These are phyloP conservation scores for Polydesmus complanatus DNA, from an alignment of 2,888 invertebrate species.

Conservation along the genomic window DNA sequence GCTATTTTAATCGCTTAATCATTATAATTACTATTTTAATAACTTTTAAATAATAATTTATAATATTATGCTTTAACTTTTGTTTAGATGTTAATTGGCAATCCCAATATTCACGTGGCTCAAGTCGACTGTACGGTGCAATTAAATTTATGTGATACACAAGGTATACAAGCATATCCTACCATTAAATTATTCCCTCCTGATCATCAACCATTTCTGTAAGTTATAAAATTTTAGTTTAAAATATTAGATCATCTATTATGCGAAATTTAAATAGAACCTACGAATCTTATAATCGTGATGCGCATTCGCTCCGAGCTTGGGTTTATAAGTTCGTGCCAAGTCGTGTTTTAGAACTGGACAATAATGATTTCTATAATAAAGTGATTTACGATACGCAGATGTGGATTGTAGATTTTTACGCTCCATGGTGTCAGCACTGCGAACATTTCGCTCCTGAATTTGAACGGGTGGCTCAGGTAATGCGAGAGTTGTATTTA, in stretches of 20 bases:
- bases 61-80: background rate
- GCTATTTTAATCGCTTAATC: background rate
- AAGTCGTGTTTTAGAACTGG: slow-evolving; percentile 39
- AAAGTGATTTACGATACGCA: slow-evolving; percentile 38
- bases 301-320: slow-evolving; percentile 44
- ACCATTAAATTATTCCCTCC: slow-evolving; percentile 50
- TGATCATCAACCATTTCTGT: background rate
- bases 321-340: slow-evolving; percentile 52
- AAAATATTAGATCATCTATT: slow-evolving; percentile 21
- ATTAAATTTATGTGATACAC: slow-evolving; percentile 40
- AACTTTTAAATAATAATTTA: no score
- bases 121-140: slow-evolving; percentile 52
- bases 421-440: slow-evolving; percentile 40
- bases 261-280: slow-evolving; percentile 32
- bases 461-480: slow-evolving; percentile 49
- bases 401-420: slow-evolving; percentile 39
- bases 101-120: slow-evolving; percentile 43
- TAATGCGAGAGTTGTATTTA: slow-evolving; percentile 25
- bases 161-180: slow-evolving; percentile 51
- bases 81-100: slow-evolving; percentile 35
- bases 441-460: slow-evolving; percentile 53
- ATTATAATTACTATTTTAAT: no score
- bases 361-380: slow-evolving; percentile 34
- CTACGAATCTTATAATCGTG: slow-evolving; percentile 46
- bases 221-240: slow-evolving; percentile 35